Base-by-base conservation (phyloP, 2,113 vertebrate genomes). In the Percopsis transmontana region DNA sequence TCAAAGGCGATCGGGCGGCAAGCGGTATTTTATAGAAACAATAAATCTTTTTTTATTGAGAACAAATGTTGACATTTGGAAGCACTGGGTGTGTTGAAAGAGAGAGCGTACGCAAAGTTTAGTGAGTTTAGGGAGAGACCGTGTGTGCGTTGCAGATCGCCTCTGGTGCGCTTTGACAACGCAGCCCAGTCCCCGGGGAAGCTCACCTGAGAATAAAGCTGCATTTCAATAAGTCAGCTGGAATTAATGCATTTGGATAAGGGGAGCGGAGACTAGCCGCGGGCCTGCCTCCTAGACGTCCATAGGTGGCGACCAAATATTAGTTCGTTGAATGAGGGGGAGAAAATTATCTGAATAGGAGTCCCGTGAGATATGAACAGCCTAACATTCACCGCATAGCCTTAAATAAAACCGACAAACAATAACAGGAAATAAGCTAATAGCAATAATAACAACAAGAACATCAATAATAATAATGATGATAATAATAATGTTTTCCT, bases 31-130 rank as follows among this genome's bases (percentile, higher is more conserved):
- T 87, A 85, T 89, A 86, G 93, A 94, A 94, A 97, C 92, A 95
- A 91, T 93, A 92, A 93, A 89, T 92, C 92, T 90, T 83, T 86
- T 33, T 91, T 95, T 92, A 93, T 92, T 93, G 89, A 91, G 91
- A 95, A 93, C 93, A 95, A 95, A 95, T 94, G 94, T 92, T 94
- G 93, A 93, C 92, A 93, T 94, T 95, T 93, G 89, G 89, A 88
- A 79, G 80, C 86, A 90, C 16, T 38, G 27, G 24, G 33, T 2
- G 38, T n/a, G 54, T 2, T n/a, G 77, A 55, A 40, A 59, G 40
- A 59, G 57, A 58, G 57, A 42, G 39, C 41, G 57, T 51, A 56
- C 47, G 56, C 51, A 55, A 40, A 54, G 66, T 10, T 18, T 13
- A 10, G 19, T n/a, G 58, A 80, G 50, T 80, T 42, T 42, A 58